A percentile compares a stretch with the other conserved stretches of the same genome.
Conservation (phyloP, 2,113 vertebrate genomes). For the Oncorhynchus nerka region DNA sequence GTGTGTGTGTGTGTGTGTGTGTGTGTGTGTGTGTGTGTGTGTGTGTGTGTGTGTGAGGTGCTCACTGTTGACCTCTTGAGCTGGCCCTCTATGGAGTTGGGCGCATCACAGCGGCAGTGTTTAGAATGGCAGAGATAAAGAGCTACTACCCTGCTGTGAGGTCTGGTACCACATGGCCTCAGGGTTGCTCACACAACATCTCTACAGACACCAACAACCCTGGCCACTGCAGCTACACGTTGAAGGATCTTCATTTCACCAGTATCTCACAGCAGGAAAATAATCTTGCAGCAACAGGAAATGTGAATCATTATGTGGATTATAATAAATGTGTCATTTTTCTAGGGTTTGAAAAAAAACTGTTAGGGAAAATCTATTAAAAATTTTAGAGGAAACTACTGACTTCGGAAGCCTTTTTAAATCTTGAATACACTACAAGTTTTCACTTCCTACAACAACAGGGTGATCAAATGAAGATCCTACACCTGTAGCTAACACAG, state of each 20-base stretch:
- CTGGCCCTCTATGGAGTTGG: slow-evolving; percentile 2
- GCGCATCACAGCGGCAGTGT: slow-evolving; percentile 20
- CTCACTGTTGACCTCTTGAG: slow-evolving; percentile 12
- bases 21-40: background rate
- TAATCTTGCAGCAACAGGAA: too few relatives aligned
- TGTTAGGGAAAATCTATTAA: too few relatives aligned
- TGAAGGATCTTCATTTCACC: background rate
- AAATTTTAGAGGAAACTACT: too few relatives aligned
- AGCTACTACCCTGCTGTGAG: slow-evolving; percentile 4
- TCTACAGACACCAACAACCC: background rate
- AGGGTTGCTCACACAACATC: background rate
- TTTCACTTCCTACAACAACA: too few relatives aligned
- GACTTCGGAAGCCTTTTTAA: too few relatives aligned
- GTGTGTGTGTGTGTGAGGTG: slow-evolving; percentile 2
- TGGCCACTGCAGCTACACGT: background rate
- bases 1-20: background rate
- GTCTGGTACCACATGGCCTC: background rate
- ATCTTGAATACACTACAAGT: too few relatives aligned
- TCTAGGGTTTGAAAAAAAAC: too few relatives aligned
- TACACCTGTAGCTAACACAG: too few relatives aligned
- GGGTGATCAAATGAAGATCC: too few relatives aligned
- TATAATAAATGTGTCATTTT: too few relatives aligned
- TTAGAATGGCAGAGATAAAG: slow-evolving; percentile 36
- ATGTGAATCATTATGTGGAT: too few relatives aligned
- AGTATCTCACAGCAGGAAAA: too few relatives aligned